These are phyloP conservation scores for Lysandra coridon DNA, from an alignment of 2,888 invertebrate species.

Conservation along the genomic window DNA sequence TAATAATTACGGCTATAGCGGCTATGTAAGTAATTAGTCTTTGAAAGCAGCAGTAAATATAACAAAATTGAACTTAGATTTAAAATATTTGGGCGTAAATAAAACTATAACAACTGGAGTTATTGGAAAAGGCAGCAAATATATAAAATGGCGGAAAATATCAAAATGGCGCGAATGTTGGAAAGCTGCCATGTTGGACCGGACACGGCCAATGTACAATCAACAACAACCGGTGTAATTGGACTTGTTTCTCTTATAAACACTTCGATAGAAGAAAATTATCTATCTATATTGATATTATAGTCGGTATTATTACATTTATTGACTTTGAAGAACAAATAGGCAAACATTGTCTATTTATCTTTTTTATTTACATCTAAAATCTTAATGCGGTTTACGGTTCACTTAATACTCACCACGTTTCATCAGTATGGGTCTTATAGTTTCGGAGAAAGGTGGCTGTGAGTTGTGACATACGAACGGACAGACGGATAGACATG, in stretches of 20 bases:
- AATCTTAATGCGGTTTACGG: too few relatives aligned
- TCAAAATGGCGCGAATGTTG: constrained; percentile 12
- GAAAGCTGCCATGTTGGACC: constrained; percentile 17
- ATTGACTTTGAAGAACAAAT: too few relatives aligned
- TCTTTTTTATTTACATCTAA: too few relatives aligned
- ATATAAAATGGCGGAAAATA: constrained; percentile 7
- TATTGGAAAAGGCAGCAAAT: constrained; percentile 18
- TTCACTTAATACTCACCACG: too few relatives aligned
- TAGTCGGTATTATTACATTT: too few relatives aligned
- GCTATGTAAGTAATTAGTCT: too few relatives aligned
- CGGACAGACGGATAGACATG: too few relatives aligned
- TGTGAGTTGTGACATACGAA: too few relatives aligned
- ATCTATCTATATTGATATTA: not conserved
- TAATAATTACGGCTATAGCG: too few relatives aligned
- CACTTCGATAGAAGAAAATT: not conserved
- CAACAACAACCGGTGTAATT: constrained; percentile 16
- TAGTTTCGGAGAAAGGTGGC: too few relatives aligned
- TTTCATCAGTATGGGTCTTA: too few relatives aligned
- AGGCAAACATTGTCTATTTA: too few relatives aligned
- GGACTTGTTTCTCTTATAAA: not conserved
- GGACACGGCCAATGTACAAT: not conserved
- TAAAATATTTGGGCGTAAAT: not conserved
- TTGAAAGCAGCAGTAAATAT: not conserved
- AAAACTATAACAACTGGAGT: not conserved
- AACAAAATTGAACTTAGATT: not conserved